Percentiles rank a stretch among this genome's conserved stretches.
Evolutionary conservation across 2,888 invertebrate species (phyloP).

Genomic region (Spialia ferax): DNA sequence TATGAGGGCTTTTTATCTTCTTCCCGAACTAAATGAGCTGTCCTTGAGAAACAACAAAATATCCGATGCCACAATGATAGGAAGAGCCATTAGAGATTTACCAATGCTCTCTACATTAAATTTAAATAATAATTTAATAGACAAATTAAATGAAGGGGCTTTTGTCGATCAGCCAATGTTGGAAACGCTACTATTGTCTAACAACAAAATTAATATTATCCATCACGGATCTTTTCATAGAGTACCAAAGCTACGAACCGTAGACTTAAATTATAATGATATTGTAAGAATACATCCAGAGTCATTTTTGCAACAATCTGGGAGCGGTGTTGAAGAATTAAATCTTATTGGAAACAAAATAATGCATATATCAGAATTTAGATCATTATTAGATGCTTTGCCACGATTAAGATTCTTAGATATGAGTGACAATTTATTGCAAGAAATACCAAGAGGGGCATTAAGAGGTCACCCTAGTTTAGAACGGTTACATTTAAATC

Average conservation of each 20-base stretch:
- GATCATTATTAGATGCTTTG: conserved; percentile 91
- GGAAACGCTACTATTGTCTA: conserved; percentile 89
- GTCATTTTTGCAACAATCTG: conserved; percentile 91
- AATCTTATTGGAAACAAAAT: conserved; percentile 92
- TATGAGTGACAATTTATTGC: conserved; percentile 91
- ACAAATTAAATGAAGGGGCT: conserved; percentile 90
- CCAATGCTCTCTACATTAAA: conserved; percentile 90
- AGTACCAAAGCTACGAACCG: conserved; percentile 89
- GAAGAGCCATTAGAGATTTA: conserved; percentile 91
- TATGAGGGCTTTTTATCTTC: conserved; percentile 90
- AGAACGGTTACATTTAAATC: conserved; percentile 93
- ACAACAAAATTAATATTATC: conserved; percentile 91
- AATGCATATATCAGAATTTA: conserved; percentile 90
- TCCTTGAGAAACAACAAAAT: conserved; percentile 91
- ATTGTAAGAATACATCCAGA: conserved; percentile 93
- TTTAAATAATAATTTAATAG: conserved; percentile 91
- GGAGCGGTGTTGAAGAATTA: conserved; percentile 92
- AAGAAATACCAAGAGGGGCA: conserved; percentile 92
- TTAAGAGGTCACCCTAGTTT: conserved; percentile 93
- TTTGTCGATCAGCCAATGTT: conserved; percentile 92
- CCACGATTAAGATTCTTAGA: conserved; percentile 93
- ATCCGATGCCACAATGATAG: conserved; percentile 93
- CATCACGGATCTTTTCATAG: conserved; percentile 94
- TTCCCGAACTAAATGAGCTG: conserved; percentile 90
- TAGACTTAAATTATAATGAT: conserved; percentile 92